Evolutionary conservation across 2,113 vertebrate species (phyloP).

Genomic region (Phalacrocorax aristotelis): DNA sequence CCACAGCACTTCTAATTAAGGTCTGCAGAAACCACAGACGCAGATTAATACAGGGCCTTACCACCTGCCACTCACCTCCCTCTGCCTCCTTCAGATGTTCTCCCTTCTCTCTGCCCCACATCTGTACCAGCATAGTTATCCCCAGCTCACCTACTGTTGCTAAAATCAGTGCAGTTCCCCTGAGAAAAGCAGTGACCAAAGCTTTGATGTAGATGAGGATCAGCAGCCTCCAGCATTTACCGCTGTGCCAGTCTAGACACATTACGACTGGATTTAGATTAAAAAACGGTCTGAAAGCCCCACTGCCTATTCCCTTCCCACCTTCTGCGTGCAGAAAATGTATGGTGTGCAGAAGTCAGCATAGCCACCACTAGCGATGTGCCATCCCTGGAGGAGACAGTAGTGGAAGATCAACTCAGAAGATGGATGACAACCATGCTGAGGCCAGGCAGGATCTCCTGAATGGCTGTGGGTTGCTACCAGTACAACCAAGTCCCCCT

Average conservation of each 20-base stretch:
- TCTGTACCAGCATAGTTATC: background rate
- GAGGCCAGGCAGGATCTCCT: background rate
- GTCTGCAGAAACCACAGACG: background rate
- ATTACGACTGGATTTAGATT: background rate
- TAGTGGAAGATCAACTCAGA: background rate
- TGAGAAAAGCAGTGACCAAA: background rate
- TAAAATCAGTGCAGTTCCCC: background rate
- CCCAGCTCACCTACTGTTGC: background rate
- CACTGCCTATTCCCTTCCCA: background rate
- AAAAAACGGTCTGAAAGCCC: background rate
- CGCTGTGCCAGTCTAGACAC: background rate
- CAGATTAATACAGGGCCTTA: background rate
- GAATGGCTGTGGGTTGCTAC: background rate
- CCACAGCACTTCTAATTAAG: background rate
- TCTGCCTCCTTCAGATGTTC: background rate
- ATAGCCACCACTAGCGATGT: fast-evolving
- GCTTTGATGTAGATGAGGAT: background rate
- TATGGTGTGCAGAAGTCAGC: background rate
- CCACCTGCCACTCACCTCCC: background rate
- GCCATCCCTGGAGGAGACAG: background rate
- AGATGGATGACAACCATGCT: fast-evolving
- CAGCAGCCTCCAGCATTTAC: background rate
- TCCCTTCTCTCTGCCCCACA: background rate
- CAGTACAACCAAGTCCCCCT: background rate
- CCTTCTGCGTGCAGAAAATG: background rate